Base-by-base conservation (phyloP, 2,888 invertebrate species). In the Drosophila kuntzei region DNA sequence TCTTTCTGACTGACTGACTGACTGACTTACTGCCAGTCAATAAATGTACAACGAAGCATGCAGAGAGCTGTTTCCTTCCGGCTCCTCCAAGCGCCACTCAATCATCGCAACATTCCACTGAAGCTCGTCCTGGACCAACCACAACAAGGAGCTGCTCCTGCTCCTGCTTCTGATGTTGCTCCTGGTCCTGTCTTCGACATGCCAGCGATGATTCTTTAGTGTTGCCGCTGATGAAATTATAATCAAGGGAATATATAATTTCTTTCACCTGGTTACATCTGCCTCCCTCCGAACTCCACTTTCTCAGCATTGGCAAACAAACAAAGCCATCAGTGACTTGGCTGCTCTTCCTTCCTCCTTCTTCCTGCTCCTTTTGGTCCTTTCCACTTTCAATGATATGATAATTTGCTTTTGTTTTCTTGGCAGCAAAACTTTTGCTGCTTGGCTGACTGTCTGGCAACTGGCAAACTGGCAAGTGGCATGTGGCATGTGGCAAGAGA, bases 151-250 rank as follows among this genome's bases (percentile, higher is more conserved):
- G 60, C 39, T 32, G 36, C 43, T 47, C 7, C 55, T 34, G 12
- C 43, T 41, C 11, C 55, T n/a, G 47, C 55, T 55, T 16, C 39
- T 29, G 37, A 37, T 34, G 16, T 50, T 51, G 29, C 25, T 51
- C 11, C 27, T 16, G 34, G n/a, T 58, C 41, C 71, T 86, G 85
- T 79, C 89, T 85, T 89, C 87, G 74, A 55, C 78, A 71, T 80
- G 76, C 64, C 80, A 71, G 70, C 80, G 78, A 75, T 87, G 85
- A 79, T 86, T 76, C 76, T 77, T 76, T 89, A 78, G 85, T 83
- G 89, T 82, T 83, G 81, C 87, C 82, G 80, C 90, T 90, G 90
- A 90, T 91, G 90, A 90, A 91, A 90, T 90, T 91, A 90, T 91
- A 90, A 90, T 89, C 91, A 90, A 83, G 90, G 86, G 90, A 90